phyloP scores from a whole-genome alignment of 2,888 invertebrate genomes.

The Aphodius sticticus region DNA sequence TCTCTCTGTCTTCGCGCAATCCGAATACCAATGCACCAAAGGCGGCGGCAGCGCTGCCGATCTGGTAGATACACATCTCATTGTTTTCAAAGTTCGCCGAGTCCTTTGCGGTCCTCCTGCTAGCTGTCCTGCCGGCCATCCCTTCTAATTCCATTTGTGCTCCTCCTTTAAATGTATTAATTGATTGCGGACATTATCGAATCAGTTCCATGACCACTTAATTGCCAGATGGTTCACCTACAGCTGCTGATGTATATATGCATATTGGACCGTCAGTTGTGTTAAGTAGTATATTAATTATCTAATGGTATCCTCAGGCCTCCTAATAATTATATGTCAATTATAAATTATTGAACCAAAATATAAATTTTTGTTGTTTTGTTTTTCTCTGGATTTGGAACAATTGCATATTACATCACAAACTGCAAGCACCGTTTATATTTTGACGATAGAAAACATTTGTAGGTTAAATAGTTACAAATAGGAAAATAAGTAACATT shows the following conservation, averaged over 20 bases:
- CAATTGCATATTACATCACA: too few species aligned
- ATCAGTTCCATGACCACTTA: constrained; percentile 14
- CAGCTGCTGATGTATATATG: neutral
- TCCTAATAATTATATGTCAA: too few species aligned
- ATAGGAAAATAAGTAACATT: too few species aligned
- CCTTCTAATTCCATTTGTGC: constrained; percentile 19
- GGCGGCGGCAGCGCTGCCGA: constrained; percentile 11
- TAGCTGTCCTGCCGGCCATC: constrained; percentile 12
- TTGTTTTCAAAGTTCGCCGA: constrained; percentile 30
- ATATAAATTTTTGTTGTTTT: too few species aligned
- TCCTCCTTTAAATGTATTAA: constrained; percentile 20
- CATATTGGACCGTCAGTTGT: too few species aligned
- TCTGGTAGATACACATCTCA: constrained; percentile 33
- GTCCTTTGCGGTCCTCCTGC: constrained; percentile 13
- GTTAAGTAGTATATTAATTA: too few species aligned
- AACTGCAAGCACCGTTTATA: too few species aligned
- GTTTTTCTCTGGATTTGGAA: too few species aligned
- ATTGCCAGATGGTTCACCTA: neutral
- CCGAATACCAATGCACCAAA: constrained; percentile 47
- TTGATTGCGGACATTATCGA: constrained; percentile 25
- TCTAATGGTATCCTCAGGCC: too few species aligned
- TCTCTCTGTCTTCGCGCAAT: constrained; percentile 45
- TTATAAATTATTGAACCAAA: too few species aligned
- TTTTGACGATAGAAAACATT: too few species aligned
- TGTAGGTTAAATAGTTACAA: too few species aligned